Conservation (phyloP, 2,797 vertebrate species). For the Amblyraja radiata region DNA sequence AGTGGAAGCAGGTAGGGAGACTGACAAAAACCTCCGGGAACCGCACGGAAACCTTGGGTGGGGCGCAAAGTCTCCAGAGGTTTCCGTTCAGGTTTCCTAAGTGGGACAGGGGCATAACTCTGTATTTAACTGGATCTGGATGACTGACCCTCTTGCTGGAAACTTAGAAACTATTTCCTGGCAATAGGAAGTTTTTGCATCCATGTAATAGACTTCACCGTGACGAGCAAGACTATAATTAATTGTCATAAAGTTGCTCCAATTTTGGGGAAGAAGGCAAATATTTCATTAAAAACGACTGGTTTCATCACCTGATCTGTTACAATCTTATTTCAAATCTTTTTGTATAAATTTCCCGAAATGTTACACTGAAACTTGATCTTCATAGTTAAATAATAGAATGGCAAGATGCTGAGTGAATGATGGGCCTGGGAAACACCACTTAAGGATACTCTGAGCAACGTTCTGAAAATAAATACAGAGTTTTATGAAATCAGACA, state of each 20-base stretch:
- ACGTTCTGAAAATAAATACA: constrained; percentile 16
- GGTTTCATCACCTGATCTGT: background rate
- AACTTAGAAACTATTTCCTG: background rate
- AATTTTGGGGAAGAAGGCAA: background rate
- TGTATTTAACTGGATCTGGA: background rate
- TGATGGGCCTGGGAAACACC: constrained; percentile 20
- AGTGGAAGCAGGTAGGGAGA: too few species aligned
- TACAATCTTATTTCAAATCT: background rate
- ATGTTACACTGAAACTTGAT: background rate
- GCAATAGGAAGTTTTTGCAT: background rate
- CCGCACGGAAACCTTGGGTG: too few species aligned
- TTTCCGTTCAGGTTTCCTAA: too few species aligned
- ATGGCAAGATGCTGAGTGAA: background rate
- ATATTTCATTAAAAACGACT: background rate
- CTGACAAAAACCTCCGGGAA: too few species aligned
- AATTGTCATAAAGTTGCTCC: background rate
- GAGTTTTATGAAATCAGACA: background rate
- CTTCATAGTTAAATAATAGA: background rate
- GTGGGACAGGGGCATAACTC: background rate
- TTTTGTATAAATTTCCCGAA: background rate
- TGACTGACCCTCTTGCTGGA: background rate
- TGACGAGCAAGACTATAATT: background rate
- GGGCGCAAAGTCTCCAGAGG: too few species aligned
- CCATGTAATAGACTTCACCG: background rate
- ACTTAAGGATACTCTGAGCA: background rate